Evolutionary conservation across 2,888 invertebrate species (phyloP), one percentile per base, ranked within the genome.

Genomic region (Cheilosia variabilis): DNA sequence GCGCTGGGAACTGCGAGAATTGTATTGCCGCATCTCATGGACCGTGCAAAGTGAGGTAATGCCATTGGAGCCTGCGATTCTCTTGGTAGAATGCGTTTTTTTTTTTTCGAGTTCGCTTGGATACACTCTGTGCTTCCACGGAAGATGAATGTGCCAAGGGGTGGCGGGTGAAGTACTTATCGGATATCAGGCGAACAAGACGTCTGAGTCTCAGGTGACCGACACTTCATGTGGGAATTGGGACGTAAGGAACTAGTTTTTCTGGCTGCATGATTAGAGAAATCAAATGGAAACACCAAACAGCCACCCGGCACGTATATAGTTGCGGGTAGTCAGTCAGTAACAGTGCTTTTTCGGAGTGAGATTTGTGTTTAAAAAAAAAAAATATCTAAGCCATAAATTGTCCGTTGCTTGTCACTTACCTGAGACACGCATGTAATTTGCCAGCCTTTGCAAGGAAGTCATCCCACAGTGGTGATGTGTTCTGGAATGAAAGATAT

Each of bases 391-490:
- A 13, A 41, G 60, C 45, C 71, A 75, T 84, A 80, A 71, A 80
- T 71, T 69, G 47, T 22, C 75, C 65, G 82, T 80, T 73, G 52
- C 22, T 57, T 65, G 73, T 87, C 75, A 94, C 96, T 96, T 94
- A 98, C 98, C 97, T 97, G 88, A 99, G 94, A 89, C 98, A 97
- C 58, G 97, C 95, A 93, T 99, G 98, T 79, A 99, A 95, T 93
- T 99, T 99, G 62, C 96, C 96, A 73, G 99, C 98, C 93, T 98
- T 98, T 71, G 96, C 95, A 91, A 97, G 96, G 90, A 98, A 96
- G 93, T 98, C 98, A 93, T 99, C 98, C 98, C 98, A 98, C 90
- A 98, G 94, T 76, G 98, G 97, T 89, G 97, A 95, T 89, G 97
- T 97, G 93, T 96, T 97, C 98, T 98, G 95, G 89, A 96, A 95